Conservation (phyloP, 2,113 vertebrate genomes). For the Entelurus aequoreus region DNA sequence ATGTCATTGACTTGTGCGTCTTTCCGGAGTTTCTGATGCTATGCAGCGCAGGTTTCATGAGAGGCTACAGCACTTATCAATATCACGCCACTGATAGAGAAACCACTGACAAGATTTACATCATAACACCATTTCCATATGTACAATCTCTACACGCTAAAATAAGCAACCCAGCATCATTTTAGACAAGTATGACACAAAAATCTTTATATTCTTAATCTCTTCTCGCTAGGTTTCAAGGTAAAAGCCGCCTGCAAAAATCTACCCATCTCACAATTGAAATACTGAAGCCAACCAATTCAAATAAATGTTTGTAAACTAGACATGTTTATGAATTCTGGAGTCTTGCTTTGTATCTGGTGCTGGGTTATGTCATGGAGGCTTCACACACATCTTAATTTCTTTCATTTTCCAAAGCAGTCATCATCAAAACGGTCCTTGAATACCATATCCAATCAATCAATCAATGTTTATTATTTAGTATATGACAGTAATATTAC, state of each 20-base stretch:
- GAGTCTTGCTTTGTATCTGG: constrained; percentile 5
- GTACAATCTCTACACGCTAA: constrained; percentile 55
- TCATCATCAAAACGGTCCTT: no score
- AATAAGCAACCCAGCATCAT: constrained; percentile 35
- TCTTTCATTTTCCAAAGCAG: no score
- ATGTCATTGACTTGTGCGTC: constrained; percentile 23
- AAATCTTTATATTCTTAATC: constrained; percentile 5
- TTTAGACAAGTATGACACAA: constrained; percentile 26
- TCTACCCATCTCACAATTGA: constrained; percentile 11
- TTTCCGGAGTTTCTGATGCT: constrained; percentile 22
- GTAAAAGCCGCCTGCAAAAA: constrained; percentile 4
- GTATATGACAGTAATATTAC: no score
- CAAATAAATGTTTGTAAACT: background rate
- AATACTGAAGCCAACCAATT: constrained; percentile 9
- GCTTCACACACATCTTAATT: constrained; percentile 16
- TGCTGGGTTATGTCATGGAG: background rate
- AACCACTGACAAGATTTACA: constrained; percentile 40
- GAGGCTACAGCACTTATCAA: constrained; percentile 29
- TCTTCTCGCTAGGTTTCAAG: constrained; percentile 22
- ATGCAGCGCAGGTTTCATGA: constrained; percentile 20
- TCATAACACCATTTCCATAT: constrained; percentile 48
- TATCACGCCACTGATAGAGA: constrained; percentile 24
- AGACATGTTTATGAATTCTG: no score
- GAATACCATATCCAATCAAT: no score
- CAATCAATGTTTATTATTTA: no score